phyloP scores from a whole-genome alignment of 2,113 vertebrate species.

The Gasterosteus nipponicus region DNA sequence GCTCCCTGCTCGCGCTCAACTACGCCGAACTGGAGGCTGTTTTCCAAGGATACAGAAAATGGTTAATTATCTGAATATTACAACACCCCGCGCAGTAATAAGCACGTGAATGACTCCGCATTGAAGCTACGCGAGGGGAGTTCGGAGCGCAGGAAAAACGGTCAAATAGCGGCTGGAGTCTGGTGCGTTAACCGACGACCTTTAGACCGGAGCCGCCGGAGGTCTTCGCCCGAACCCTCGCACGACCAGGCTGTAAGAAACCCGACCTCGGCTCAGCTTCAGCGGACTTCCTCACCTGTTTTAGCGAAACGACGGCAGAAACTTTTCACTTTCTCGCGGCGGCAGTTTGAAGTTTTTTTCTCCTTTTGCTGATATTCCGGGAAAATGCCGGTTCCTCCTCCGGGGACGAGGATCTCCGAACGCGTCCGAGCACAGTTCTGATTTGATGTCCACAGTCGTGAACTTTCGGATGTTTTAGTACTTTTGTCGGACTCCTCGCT shows the following conservation, averaged over 20 bases:
- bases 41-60: not conserved
- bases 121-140: no score
- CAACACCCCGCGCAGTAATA: no score
- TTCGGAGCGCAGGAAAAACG: not conserved
- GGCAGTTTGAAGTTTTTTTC: not conserved
- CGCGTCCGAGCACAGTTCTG: fast-evolving
- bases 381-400: not conserved
- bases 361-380: slow-evolving; percentile 14
- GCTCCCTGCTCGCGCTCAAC: no score
- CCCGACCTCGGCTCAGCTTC: not conserved
- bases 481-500: not conserved
- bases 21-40: no score
- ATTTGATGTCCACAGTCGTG: fast-evolving
- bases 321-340: not conserved
- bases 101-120: no score
- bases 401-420: fast-evolving
- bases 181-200: not conserved
- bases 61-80: fast-evolving
- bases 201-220: no score
- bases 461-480: not conserved
- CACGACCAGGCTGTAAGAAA: no score
- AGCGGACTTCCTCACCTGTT: slow-evolving; percentile 7
- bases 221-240: no score
- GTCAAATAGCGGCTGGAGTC: slow-evolving; percentile 9
- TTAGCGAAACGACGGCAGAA: fast-evolving